Evolutionary conservation across 2,888 invertebrate species (phyloP).

Genomic region (Acutogordius australiensis): DNA sequence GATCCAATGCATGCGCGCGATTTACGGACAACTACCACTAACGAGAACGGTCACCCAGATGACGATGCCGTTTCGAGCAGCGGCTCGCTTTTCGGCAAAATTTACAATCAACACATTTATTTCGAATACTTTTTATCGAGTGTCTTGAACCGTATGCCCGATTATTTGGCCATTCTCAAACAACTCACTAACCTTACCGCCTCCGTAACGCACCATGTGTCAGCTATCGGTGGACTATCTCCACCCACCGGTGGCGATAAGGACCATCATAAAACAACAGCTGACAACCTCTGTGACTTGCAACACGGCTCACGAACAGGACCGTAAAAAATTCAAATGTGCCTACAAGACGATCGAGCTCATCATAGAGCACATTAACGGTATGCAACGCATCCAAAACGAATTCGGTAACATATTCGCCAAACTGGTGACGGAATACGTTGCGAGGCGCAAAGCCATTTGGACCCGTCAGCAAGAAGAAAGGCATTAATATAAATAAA

Average conservation of each 20-base stretch:
- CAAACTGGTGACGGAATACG: constrained; percentile 34
- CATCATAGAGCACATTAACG: constrained; percentile 92
- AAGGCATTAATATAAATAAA: background rate
- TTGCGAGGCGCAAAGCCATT: too few species aligned
- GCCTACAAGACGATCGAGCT: constrained; percentile 43
- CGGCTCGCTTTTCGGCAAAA: constrained; percentile 69
- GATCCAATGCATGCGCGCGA: too few species aligned
- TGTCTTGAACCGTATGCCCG: constrained; percentile 31
- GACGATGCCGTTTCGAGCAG: constrained; percentile 76
- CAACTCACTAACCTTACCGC: too few species aligned
- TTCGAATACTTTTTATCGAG: background rate
- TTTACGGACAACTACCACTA: too few species aligned
- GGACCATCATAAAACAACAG: constrained; percentile 25
- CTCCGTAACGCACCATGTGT: too few species aligned
- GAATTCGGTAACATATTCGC: constrained; percentile 95
- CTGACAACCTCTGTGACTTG: too few species aligned
- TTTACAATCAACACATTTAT: constrained; percentile 52
- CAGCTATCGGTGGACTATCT: constrained; percentile 93
- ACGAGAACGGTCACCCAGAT: too few species aligned
- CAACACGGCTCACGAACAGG: background rate
- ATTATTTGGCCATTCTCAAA: constrained; percentile 88
- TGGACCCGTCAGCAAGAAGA: too few species aligned
- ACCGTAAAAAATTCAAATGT: background rate
- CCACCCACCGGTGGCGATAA: constrained; percentile 61
- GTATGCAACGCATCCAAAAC: constrained; percentile 96